Evolutionary conservation across 2,888 invertebrate genomes (phyloP), one percentile per base, ranked within the genome.

Genomic region (Eupsilia transversa): DNA sequence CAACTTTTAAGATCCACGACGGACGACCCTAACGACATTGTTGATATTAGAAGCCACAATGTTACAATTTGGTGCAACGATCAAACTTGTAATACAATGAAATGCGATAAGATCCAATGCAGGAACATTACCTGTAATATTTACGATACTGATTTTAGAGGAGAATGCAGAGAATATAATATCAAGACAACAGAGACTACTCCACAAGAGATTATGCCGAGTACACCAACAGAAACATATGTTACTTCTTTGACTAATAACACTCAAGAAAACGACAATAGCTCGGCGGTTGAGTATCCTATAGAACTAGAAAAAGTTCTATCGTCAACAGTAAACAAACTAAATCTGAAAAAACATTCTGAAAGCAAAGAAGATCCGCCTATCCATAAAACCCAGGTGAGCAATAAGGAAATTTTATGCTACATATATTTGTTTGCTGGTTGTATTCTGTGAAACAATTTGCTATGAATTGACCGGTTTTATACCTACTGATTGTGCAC

Each of bases 11-110:
- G 88, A 65, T 84, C 94, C 2, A 87, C 91, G 3, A 87, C 91
- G 14, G 79, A 80, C 71, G 84, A 86, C 12, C 90, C 91, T 20
- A 88, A 89, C 63, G 91, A 92, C 54, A 88, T 89, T 76, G 89
- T 93, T 76, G 92, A 93, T 77, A 89, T 95, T 43, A 91, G 90
- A 9, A 93, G 89, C 67, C 93, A 91, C 54, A 96, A 95, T 82
- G 92, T 96, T 3, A 94, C 95, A 3, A 92, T 96, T 20, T 94
- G 93, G 94, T 96, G 96, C 86, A 94, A 95, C 87, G 96, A 96
- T 57, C 96, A 96, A 88, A 96, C 93, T 6, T 96, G 96, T 81
- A 96, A 94, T 3, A 96, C 95, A 10, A 93, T 93, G 92, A 94
- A 92, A 82, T 96, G 96, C 82, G 92, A 94, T 76, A 92, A 88